Base-by-base conservation (phyloP, 2,888 invertebrate species). In the Luperina nickerlii region DNA sequence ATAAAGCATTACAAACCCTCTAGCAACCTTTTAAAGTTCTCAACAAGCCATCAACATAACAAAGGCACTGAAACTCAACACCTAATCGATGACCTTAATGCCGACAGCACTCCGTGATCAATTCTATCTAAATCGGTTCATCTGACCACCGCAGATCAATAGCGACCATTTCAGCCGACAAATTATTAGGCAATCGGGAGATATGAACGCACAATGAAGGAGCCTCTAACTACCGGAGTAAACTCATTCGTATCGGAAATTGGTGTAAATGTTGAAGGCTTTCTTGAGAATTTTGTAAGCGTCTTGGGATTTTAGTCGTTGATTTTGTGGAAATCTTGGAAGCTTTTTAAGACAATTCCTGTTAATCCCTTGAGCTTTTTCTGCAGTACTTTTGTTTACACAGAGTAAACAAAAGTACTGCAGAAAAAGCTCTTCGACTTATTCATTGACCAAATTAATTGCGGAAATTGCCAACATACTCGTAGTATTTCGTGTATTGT, bases 161-260 rank as follows among this genome's bases (percentile, higher is more conserved):
- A 87, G 69, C 75, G 18, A 73, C 79, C 85, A 70, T 87, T 87
- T 77, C 80, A 84, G 69, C 72, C 76, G 73, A 70, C 83, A 80
- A 88, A 87, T 87, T 85, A 88, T 83, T 69, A 71, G 76, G 63
- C 88, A 79, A 76, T 87, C 78, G 83, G 75, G 65, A 75, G 83
- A 85, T 88, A 88, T 83, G 76, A 79, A 80, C 71, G 77, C 71
- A 78, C 78, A 80, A 75, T 51, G 69, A 80, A 79, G 67, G 71
- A 83, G 72, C n/a, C 57, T 67, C 74, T 82, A 79, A 85, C 84
- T 87, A 74, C n/a, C 69, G 69, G 62, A 85, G 78, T 87, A 85
- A 87, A 85, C 72, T 86, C 78, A 69, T 81, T 88, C 42, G 69
- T 74, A 82, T 79, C 74, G 83, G 81, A 75, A 76, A 88, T 79